Evolutionary conservation across 1,140 invertebrate species (phyloP), one percentile per base, ranked within the genome.

Genomic region (Drosophila pandora): DNA sequence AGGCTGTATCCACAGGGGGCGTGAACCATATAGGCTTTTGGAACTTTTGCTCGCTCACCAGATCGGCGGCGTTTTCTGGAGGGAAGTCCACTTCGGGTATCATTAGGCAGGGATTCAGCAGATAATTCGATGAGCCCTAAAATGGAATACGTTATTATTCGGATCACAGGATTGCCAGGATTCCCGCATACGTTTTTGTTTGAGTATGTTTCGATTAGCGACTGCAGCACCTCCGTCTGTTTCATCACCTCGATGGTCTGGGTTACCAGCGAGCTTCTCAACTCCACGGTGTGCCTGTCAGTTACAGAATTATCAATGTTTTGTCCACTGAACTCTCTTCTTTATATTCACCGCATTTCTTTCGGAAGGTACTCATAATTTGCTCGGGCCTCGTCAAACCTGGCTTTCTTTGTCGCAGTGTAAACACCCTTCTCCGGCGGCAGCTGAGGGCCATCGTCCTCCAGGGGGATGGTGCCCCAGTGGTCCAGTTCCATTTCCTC

Each of bases 231-330:
- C 69, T 91, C 90, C 2, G 90, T 91, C 69, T 91, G 90, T 37
- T 91, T 91, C 90, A 91, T 91, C 54, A 91, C 90, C 63, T 91
- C 90, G 9, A 91, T 91, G 22, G 90, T 91, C 67, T 91, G 90
- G 8, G 89, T 91, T 5, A 91, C 76, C 47, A 91, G 45, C 0
- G 90, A 85, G 54, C 91, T 90, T 23, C 76, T 82, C 0, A 91
- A 56, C 69, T 90, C 88, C 10, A 91, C 45, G 23, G 25, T 48
- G 6, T 67, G 59, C 9, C 84, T 89, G 22, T 1, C 23, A 37
- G 17, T 37, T 2, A 4, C 1, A 7, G 2, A 9, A 13, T 0
- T 3, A 13, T 48, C 8, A 1, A 28, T 32, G 28, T 1, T 43
- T 21, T n/a, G 12, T 4, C 0, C 6, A 13, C 2, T 1, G 2